Base-by-base conservation (phyloP, 2,888 invertebrate genomes). In the Synanthedon tipuliformis region DNA sequence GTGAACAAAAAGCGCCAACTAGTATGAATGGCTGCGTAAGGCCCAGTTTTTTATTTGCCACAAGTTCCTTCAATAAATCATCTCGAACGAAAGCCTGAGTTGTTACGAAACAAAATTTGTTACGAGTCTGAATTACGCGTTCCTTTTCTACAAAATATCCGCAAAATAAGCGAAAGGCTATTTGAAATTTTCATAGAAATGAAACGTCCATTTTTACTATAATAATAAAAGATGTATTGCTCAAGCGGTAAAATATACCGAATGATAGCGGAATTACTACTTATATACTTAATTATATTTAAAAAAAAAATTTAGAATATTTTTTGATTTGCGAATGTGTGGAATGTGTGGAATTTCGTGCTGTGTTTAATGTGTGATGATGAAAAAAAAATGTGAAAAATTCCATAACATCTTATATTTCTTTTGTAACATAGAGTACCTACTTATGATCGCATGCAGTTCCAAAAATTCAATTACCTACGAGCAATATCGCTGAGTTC, bases 81-180 rank as follows among this genome's bases (percentile, higher is more conserved):
- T 52, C 48, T 34, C 48, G 13, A 51, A 13, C 34, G 48, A 48
- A 48, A 16, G 48, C 49, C n/a, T n/a, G n/a, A n/a, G n/a, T n/a
- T n/a, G n/a, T n/a, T n/a, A n/a, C 12, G 52, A 41, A 51, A 52
- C 52, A 48, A n/a, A n/a, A 16, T 52, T 52, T 52, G 48, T 52
- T 52, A 23, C 48, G 16, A 16, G 18, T 16, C 13, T 23, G 49
- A 49, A 23, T 23, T 49, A 49, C 49, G 49, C 49, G 11, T 49
- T 49, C 18, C 23, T 23, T 15, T 49, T 16, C 18, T 16, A 12
- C 13, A 16, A 49, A 49, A 49, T 13, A 45, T 45, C 13, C 15
- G 15, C 45, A 15, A n/a, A 45, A 45, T 45, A 45, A 41, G 41
- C 12, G 41, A 41, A 41, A 13, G n/a, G 15, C 45, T 45, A 45